Base-by-base conservation (phyloP, 92 coral and sea anemone genomes). In the Porites lobata region DNA sequence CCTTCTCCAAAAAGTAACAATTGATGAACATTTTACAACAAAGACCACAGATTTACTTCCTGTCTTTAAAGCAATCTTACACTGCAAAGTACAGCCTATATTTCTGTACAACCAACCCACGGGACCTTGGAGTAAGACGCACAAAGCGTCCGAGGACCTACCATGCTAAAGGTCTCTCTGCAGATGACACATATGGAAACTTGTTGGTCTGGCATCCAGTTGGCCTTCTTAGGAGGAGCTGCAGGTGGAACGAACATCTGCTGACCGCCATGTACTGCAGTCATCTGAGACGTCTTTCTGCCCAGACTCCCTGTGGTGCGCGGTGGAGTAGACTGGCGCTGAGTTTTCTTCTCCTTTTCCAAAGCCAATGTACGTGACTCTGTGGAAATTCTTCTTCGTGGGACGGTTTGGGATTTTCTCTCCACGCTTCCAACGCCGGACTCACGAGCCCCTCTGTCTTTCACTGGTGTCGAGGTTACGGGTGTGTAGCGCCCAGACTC, bases 181-280 rank as follows among this genome's bases (percentile, higher is more conserved):
- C 99, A 98, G 80, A 98, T 94, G 77, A 96, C 93, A 72, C 99
- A 98, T 2, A 89, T 85, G 52, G 94, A 78, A 38, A 90, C 98
- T 65, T 98, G 94, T 14, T 92, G 92, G 81, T 98, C 99, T 59
- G 98, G 98, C 85, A 94, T 91, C 99, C 99, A 98, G 78, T 92
- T 88, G 29, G 90, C 96, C 76, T 74, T 94, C 17, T 92, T 83
- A 5, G 99, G 99, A 50, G 98, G 92, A 84, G 91, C 87, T n/a
- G 80, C 83, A 10, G 98, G 98, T 0, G 96, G 98, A 50, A 93
- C 58, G 57, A 82, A 95, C 57, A 79, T 67, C 89, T 79, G 87
- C 90, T 87, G 94, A 72, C 78, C 95, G 72, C 80, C 87, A 13
- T 32, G 64, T 12, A 47, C 2, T 26, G 75, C 85, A 24, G 79